phyloP scores from a whole-genome alignment of 2,888 invertebrate genomes.

The Hedya salicella region DNA sequence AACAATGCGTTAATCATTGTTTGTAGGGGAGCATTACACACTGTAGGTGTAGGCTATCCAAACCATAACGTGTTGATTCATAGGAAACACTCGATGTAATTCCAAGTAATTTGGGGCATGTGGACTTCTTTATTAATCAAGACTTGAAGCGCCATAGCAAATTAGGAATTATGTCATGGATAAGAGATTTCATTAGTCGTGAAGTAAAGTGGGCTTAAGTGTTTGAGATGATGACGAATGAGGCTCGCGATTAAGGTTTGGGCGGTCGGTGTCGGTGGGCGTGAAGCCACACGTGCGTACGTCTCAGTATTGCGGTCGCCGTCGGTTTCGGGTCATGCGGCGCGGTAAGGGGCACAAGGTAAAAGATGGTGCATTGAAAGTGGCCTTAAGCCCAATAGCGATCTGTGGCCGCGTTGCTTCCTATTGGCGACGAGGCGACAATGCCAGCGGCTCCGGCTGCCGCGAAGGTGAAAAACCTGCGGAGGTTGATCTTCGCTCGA shows the following conservation, averaged over 20 bases:
- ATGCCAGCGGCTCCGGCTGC: constrained; percentile 73
- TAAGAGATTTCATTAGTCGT: constrained; percentile 35
- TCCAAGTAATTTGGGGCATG: constrained; percentile 30
- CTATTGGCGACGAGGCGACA: constrained; percentile 82
- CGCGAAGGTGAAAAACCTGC: constrained; percentile 76
- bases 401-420: constrained; percentile 80
- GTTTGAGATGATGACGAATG: constrained; percentile 37
- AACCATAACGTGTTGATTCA: constrained; percentile 23
- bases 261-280: constrained; percentile 35
- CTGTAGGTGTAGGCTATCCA: constrained; percentile 14
- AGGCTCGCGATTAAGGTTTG: constrained; percentile 31
- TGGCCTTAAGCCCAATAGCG: constrained; percentile 84
- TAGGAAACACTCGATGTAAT: constrained; percentile 17
- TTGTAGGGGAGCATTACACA: constrained; percentile 56
- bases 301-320: constrained; percentile 49
- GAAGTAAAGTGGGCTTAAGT: constrained; percentile 37
- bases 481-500: constrained; percentile 73
- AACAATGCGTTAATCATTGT: constrained; percentile 76
- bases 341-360: constrained; percentile 82
- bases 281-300: constrained; percentile 45
- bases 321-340: constrained; percentile 76
- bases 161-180: constrained; percentile 41
- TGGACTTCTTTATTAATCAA: constrained; percentile 35
- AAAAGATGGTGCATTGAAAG: constrained; percentile 85
- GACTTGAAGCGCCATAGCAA: constrained; percentile 33